Base-by-base conservation (phyloP, 2,888 invertebrate species). In the Leptopterna dolabrata region DNA sequence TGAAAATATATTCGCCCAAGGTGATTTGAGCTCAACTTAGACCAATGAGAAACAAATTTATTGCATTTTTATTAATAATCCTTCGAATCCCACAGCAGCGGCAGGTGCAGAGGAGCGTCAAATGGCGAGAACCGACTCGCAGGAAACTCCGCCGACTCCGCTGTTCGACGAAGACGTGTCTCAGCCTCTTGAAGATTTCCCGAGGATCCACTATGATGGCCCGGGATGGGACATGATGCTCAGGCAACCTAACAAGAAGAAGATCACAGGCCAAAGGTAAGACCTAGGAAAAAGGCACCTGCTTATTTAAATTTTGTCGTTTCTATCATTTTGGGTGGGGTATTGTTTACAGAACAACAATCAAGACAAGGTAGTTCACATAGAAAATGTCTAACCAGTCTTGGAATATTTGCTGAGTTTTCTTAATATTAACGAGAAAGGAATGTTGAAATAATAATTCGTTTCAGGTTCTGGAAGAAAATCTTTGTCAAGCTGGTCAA, bases 141-240 rank as follows among this genome's bases (percentile, higher is more conserved):
- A 95, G 92, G 97, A 97, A 92, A 96, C 96, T 1, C 97, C 97
- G 45, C 96, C 97, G n/a, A 97, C 97, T 14, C 98, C 98, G 14
- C 93, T 98, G 36, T 98, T 96, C 92, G 98, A 98, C 91, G 98
- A 98, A 88, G 98, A 98, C 91, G 95, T 97, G 76, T 97, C 97
- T 0, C 95, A 96, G 92, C 98, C 98, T 0, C 93, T 99, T 85
- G 97, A 97, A 92, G 96, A 96, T 84, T 99, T 98, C 92, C 97
- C 98, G 13, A 94, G 97, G 78, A 94, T 95, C 43, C 94, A 93
- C 89, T 96, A 95, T 91, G 91, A 92, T 0, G 97, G 95, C 0
- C 95, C 97, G 30, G 98, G 98, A 36, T 99, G 99, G 98, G 98
- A 98, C 91, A 96, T 99, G 96, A 97, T 98, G 90, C 93, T 99